Evolutionary conservation across 2,888 invertebrate genomes (phyloP), one percentile per base, ranked within the genome.

Genomic region (Stegana nigrithorax): DNA sequence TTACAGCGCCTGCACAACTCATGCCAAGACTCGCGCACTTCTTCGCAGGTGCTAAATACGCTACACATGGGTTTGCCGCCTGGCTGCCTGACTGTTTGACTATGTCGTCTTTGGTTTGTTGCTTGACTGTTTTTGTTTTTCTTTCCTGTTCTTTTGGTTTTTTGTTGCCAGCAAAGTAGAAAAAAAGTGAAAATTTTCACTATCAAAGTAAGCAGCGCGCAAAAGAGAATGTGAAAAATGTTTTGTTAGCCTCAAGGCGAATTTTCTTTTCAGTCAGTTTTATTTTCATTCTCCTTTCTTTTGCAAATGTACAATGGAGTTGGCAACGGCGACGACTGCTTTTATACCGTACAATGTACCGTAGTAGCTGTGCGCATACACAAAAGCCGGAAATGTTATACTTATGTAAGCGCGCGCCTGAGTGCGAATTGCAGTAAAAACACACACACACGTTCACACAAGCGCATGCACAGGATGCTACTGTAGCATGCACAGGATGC

Each of bases 401-500:
- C n/a, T n/a, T n/a, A n/a, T 55, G 55, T 27, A 50, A 39, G 50
- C 60, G 19, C n/a, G 27, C n/a, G 1, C n/a, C 27, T 44, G 44
- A 62, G 63, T 63, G 60, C 61, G 73, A 71, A 73, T 69, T 73
- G 72, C 72, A 64, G 63, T 62, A 66, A n/a, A n/a, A 55, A 62
- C 62, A 66, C 65, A 32, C 5, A 65, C 65, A 53, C 45, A n/a
- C 36, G 10, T 51, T 2, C 23, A 39, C 12, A 39, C 2, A 17
- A n/a, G 8, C n/a, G 6, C 6, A 7, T 14, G 27, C 26, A 23
- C 17, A 2, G 19, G 29, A 2, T 4, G 27, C n/a, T n/a, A n/a
- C n/a, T n/a, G n/a, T n/a, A n/a, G n/a, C n/a, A n/a, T n/a, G n/a
- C n/a, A n/a, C 6, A 32, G 57, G 19, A 44, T 55, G 60, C 10